Evolutionary conservation across 2,113 vertebrate species (phyloP).

Genomic region (Cebus imitator): DNA sequence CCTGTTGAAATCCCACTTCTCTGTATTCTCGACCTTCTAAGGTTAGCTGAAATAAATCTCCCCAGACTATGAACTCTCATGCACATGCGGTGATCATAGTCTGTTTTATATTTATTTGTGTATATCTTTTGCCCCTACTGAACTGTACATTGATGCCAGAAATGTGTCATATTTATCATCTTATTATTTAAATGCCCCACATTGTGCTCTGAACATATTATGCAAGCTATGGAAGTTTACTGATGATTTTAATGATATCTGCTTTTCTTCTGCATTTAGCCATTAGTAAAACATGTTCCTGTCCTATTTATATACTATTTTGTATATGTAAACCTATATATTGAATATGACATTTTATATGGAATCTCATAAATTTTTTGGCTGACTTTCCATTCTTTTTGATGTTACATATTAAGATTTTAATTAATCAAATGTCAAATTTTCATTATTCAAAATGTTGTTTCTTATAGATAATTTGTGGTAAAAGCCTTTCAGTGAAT

Average conservation of each 20-base stretch:
- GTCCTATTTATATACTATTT: neutral
- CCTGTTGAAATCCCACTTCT: neutral
- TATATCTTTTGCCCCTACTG: neutral
- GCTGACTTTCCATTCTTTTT: neutral
- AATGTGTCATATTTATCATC: neutral
- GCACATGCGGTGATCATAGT: too few relatives aligned
- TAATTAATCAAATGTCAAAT: neutral
- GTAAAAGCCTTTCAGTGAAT: constrained; percentile 86
- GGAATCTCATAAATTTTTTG: neutral
- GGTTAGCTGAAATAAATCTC: neutral
- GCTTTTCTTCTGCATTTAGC: neutral
- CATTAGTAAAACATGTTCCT: neutral
- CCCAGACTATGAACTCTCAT: neutral
- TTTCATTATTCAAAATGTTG: neutral
- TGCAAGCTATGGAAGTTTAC: neutral
- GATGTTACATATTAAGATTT: neutral
- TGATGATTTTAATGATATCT: neutral
- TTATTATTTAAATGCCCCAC: neutral
- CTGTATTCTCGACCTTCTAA: neutral
- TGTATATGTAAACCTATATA: neutral
- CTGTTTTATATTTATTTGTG: neutral
- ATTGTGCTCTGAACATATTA: neutral
- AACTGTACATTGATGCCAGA: neutral
- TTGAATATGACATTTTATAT: neutral
- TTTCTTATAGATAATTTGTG: constrained; percentile 88